These are phyloP conservation scores for Deladenus siricidicola DNA, from an alignment of 2,888 invertebrate genomes.

Conservation along the genomic window DNA sequence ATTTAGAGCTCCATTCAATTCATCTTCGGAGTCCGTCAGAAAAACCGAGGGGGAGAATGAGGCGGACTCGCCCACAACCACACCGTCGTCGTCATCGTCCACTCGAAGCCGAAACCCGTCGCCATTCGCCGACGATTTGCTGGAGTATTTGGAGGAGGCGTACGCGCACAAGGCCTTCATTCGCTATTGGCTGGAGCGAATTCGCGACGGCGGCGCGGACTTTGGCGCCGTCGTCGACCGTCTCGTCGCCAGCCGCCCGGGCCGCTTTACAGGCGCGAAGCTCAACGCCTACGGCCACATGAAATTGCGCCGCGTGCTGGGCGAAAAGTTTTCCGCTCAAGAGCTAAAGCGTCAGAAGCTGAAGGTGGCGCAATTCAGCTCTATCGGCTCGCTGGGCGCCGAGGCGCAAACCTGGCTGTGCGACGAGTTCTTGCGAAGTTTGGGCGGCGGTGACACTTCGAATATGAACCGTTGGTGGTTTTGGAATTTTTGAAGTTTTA, in stretches of 20 bases:
- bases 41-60: too few species aligned
- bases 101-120: background rate
- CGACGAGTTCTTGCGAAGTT: constrained; percentile 66
- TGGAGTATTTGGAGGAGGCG: constrained; percentile 17
- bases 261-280: constrained; percentile 16
- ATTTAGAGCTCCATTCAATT: background rate
- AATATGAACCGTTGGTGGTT: background rate
- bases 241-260: constrained; percentile 40
- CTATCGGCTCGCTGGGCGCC: constrained; percentile 63
- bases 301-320: constrained; percentile 14
- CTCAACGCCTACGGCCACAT: constrained; percentile 19
- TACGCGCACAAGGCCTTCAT: constrained; percentile 3
- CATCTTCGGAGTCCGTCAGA: background rate
- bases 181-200: constrained; percentile 12
- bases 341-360: constrained; percentile 16
- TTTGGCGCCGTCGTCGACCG: constrained; percentile 26
- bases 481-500: too few species aligned
- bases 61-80: too few species aligned
- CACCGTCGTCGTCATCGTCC: too few species aligned
- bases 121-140: constrained; percentile 13
- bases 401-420: constrained; percentile 65
- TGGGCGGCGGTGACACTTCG: constrained; percentile 30
- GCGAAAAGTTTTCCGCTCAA: constrained; percentile 5
- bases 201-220: constrained; percentile 12
- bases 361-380: constrained; percentile 33